phyloP scores from a whole-genome alignment of 1,140 invertebrate species.

The Orius insidiosus region DNA sequence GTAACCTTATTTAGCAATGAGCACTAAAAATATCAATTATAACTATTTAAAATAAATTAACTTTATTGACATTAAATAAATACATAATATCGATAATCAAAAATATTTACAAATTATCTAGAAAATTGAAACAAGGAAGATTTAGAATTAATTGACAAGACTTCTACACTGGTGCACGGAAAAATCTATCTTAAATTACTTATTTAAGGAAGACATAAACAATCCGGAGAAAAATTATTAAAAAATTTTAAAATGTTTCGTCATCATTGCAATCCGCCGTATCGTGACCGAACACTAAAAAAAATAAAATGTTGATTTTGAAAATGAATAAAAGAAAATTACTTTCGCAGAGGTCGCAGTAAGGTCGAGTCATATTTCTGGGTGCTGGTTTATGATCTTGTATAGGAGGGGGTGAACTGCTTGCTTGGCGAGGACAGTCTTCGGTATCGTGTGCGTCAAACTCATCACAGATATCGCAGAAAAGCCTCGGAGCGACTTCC shows the following conservation, averaged over 20 bases:
- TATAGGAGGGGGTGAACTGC: constrained; percentile 30
- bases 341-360: constrained; percentile 89
- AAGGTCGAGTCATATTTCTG: constrained; percentile 45
- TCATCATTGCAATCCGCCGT: constrained; percentile 62
- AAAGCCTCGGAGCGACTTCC: constrained; percentile 54
- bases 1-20: too few species aligned
- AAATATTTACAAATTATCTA: too few species aligned
- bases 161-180: too few species aligned
- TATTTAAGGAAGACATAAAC: too few species aligned
- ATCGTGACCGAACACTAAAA: constrained; percentile 61
- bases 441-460: constrained; percentile 95
- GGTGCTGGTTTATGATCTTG: constrained; percentile 26
- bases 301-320: constrained; percentile 18
- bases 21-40: too few species aligned
- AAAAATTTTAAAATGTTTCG: constrained; percentile 51
- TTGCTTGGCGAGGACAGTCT: constrained; percentile 79
- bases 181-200: too few species aligned
- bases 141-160: too few species aligned
- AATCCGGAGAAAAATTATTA: too few species aligned
- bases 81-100: too few species aligned
- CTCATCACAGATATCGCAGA: constrained; percentile 93
- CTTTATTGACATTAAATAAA: too few species aligned
- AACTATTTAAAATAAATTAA: too few species aligned
- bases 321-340: constrained; percentile 21
- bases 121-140: too few species aligned